Percentiles rank a stretch among this genome's conserved stretches.
These are phyloP conservation scores for Zalophus californianus DNA, from an alignment of 2,797 vertebrate species.

Conservation along the genomic window DNA sequence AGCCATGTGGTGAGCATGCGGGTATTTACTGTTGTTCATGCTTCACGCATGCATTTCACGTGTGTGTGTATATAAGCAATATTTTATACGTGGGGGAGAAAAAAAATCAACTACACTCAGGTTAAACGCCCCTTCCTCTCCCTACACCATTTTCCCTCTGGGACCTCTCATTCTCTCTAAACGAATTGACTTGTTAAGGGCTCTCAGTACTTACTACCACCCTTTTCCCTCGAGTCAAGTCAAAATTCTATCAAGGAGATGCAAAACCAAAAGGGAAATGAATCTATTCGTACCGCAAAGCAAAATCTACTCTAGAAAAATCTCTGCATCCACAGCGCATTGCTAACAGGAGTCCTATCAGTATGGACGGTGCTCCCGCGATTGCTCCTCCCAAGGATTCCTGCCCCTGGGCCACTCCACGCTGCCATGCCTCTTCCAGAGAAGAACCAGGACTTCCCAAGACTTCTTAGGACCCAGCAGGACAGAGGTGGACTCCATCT, in stretches of 20 bases:
- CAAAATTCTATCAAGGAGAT: not conserved
- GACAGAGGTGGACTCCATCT: not conserved
- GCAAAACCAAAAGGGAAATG: slow-evolving; percentile 56
- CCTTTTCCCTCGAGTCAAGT: slow-evolving; percentile 39
- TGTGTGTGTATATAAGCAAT: not conserved
- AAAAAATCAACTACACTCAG: not conserved
- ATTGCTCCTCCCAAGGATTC: not conserved
- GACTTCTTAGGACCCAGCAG: not conserved
- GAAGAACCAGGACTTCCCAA: not conserved
- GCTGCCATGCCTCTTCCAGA: not conserved
- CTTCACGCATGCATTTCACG: rapidly evolving
- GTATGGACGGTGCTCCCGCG: not conserved
- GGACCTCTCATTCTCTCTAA: not conserved
- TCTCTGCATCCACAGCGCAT: not conserved
- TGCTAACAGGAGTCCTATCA: not conserved
- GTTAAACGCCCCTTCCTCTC: not conserved
- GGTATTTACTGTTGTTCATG: not conserved
- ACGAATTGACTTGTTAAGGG: slow-evolving; percentile 22
- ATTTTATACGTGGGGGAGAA: not conserved
- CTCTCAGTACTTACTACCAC: not conserved
- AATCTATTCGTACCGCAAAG: not conserved
- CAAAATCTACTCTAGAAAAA: not conserved
- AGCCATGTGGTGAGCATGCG: rapidly evolving
- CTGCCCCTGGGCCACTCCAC: not conserved
- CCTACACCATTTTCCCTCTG: not conserved